Conservation (phyloP, 2,888 invertebrate genomes). For the Polydrusus pterygomalis region DNA sequence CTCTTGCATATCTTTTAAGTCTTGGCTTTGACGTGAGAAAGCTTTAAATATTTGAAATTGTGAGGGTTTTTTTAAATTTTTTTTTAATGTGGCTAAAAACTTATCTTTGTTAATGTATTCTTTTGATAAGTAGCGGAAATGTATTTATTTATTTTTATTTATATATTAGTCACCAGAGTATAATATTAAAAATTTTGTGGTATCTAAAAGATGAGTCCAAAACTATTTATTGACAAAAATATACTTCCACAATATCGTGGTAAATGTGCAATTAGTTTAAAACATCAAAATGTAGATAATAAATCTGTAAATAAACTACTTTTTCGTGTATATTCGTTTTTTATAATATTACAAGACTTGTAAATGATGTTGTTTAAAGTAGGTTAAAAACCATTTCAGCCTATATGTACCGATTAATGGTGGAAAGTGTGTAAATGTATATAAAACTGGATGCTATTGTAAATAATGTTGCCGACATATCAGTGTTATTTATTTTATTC, state of each 20-base stretch:
- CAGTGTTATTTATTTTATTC: conserved; percentile 51
- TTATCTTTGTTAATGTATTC: background rate
- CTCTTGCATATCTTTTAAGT: background rate
- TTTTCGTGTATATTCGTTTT: conserved; percentile 32
- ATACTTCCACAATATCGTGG: conserved; percentile 30
- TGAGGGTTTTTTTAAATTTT: background rate
- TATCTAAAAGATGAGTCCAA: conserved; percentile 7
- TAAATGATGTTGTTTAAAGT: conserved; percentile 29
- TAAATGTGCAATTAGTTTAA: conserved; percentile 48
- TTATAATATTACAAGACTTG: conserved; percentile 22
- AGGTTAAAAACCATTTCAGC: conserved; percentile 32
- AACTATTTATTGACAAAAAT: conserved; percentile 8
- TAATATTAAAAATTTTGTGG: conserved; percentile 6
- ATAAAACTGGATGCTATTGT: conserved; percentile 39
- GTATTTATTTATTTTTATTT: conserved; percentile 21
- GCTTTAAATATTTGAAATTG: background rate
- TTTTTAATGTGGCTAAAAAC: background rate
- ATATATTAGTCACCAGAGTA: conserved; percentile 9
- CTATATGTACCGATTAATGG: conserved; percentile 6
- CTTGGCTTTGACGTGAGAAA: background rate
- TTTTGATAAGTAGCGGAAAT: conserved; percentile 9
- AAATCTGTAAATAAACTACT: conserved; percentile 38
- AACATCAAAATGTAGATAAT: conserved; percentile 47
- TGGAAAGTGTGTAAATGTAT: conserved; percentile 33
- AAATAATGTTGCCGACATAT: conserved; percentile 51